phyloP scores from a whole-genome alignment of 2,888 invertebrate species.

The Folsomia manolachei region DNA sequence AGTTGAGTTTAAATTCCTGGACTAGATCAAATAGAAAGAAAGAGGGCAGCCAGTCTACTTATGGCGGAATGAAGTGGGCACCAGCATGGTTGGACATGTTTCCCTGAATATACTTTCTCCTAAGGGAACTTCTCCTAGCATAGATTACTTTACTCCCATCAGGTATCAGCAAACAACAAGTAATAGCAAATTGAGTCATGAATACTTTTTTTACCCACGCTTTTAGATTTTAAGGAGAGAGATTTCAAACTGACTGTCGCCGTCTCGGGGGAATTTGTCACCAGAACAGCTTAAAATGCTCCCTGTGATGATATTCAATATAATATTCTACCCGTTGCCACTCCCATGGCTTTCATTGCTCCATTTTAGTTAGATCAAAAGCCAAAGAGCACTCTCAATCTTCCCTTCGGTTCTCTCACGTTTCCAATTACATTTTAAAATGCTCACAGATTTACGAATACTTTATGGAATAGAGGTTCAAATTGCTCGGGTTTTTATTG shows the following conservation, averaged over 20 bases:
- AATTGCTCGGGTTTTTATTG: too few relatives aligned
- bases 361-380: background rate
- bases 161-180: constrained; percentile 2
- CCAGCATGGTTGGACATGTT: too few relatives aligned
- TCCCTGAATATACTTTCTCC: background rate
- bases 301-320: constrained; percentile 5
- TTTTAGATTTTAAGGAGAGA: constrained; percentile 41
- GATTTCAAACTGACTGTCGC: constrained; percentile 41
- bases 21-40: background rate
- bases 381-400: background rate
- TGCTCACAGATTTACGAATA: too few relatives aligned
- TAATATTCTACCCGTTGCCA: background rate
- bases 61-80: background rate
- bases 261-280: constrained; percentile 16
- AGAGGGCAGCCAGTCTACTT: background rate
- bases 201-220: constrained; percentile 12
- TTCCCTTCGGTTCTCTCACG: too few relatives aligned
- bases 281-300: constrained; percentile 4
- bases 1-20: background rate
- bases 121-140: background rate
- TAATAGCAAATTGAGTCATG: constrained; percentile 8
- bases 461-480: too few relatives aligned
- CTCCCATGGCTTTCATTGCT: background rate
- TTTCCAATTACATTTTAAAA: background rate
- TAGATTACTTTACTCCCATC: background rate